Conservation (phyloP, 1,140 invertebrate genomes). For the Drosophila pandora region DNA sequence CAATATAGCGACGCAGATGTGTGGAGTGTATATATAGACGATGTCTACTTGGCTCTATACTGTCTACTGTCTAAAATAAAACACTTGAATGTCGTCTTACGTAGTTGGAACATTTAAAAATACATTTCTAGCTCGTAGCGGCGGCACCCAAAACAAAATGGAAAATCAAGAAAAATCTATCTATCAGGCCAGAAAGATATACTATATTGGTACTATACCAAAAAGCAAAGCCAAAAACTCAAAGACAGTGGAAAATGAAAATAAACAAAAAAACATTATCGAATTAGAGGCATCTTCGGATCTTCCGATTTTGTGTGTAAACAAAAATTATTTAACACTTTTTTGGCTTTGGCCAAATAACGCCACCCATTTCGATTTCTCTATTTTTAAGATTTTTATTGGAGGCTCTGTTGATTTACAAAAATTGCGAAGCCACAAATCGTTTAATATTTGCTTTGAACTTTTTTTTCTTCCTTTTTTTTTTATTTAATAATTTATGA, state of each 20-base stretch:
- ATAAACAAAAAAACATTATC: conserved; percentile 48
- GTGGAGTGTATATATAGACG: conserved; percentile 13
- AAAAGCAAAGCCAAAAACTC: conserved; percentile 46
- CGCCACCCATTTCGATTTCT: conserved; percentile 13
- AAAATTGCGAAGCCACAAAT: not conserved
- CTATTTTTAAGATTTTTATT: conserved; percentile 26
- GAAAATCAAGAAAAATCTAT: conserved; percentile 40
- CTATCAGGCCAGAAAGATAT: conserved; percentile 19
- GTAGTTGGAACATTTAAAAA: conserved; percentile 76
- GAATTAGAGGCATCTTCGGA: conserved; percentile 13
- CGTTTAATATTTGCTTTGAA: conserved; percentile 27
- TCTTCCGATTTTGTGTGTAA: conserved; percentile 54
- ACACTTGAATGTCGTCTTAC: conserved; percentile 81
- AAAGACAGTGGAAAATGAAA: conserved; percentile 38
- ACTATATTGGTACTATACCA: not conserved
- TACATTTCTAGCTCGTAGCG: conserved; percentile 60
- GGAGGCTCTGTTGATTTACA: not conserved
- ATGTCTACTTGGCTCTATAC: conserved; percentile 45
- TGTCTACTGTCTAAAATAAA: conserved; percentile 73
- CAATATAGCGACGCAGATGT: conserved; percentile 4
- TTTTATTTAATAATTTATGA: conserved; percentile 14
- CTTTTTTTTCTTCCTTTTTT: conserved; percentile 1
- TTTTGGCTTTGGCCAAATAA: conserved; percentile 36
- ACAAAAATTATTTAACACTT: conserved; percentile 76
- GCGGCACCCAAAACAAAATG: conserved; percentile 51